Percentiles rank a stretch among this genome's conserved stretches.
phyloP scores from a whole-genome alignment of 1,140 invertebrate genomes.

The Musca vetustissima region DNA sequence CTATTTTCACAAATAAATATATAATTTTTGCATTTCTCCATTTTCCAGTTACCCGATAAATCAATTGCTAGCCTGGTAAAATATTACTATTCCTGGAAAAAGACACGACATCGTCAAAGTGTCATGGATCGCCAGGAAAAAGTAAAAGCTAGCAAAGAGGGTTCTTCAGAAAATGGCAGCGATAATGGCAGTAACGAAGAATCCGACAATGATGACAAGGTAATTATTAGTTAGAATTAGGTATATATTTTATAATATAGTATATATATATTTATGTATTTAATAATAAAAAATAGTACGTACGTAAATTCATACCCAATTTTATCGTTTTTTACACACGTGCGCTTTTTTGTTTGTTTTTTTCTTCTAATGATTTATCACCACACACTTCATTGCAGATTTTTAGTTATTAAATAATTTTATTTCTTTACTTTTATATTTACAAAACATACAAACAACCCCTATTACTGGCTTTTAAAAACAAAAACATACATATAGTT shows the following conservation, averaged over 20 bases:
- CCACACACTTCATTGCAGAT: not conserved
- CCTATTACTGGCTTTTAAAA: conserved; percentile 3
- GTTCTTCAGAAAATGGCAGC: conserved; percentile 76
- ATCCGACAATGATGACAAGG: conserved; percentile 86
- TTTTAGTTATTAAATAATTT: not conserved
- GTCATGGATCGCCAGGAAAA: conserved; percentile 78
- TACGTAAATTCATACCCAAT: not conserved
- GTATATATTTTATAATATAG: conserved; percentile 7
- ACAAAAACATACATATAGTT: not conserved
- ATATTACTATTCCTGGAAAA: conserved; percentile 99
- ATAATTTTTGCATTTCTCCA: too few relatives aligned
- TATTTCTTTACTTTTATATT: not conserved
- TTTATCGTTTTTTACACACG: conserved; percentile 8
- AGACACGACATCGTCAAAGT: conserved; percentile 86
- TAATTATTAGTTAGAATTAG: conserved; percentile 60
- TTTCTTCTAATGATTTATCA: not conserved
- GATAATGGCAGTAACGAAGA: conserved; percentile 80
- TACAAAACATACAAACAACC: not conserved
- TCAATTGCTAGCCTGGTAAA: conserved; percentile 94
- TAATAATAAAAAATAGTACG: conserved; percentile 9
- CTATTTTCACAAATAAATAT: too few relatives aligned
- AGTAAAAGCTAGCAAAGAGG: conserved; percentile 64
- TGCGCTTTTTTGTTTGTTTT: conserved; percentile 5
- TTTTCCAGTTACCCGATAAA: conserved; percentile 87
- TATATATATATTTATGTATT: conserved; percentile 1